Percentiles rank a stretch among this genome's conserved stretches.
phyloP scores from a whole-genome alignment of 1,140 invertebrate species.

The Epicauta chinensis region DNA sequence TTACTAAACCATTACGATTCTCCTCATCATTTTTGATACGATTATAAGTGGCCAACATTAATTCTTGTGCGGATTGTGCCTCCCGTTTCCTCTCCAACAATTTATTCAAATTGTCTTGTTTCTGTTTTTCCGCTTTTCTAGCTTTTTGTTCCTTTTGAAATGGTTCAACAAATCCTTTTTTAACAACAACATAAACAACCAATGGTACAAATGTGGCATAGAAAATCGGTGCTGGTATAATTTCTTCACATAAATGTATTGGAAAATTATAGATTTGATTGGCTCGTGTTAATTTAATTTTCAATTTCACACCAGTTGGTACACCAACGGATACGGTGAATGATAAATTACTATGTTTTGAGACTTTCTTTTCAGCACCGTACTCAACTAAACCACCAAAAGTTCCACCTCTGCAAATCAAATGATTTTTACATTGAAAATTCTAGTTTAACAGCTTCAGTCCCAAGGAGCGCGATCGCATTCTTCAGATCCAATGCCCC shows the following conservation, averaged over 20 bases:
- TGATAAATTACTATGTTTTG: slow-evolving; percentile 80
- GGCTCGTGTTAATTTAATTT: slow-evolving; percentile 78
- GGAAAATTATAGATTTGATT: slow-evolving; percentile 86
- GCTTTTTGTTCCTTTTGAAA: slow-evolving; percentile 70
- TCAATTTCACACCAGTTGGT: slow-evolving; percentile 80
- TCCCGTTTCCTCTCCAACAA: slow-evolving; percentile 74
- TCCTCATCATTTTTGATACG: slow-evolving; percentile 72
- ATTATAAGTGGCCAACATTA: slow-evolving; percentile 81
- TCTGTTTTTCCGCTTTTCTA: slow-evolving; percentile 66
- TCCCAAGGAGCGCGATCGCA: too few relatives aligned
- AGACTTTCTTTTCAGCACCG: slow-evolving; percentile 87
- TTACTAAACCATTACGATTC: slow-evolving; percentile 73
- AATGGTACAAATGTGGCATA: slow-evolving; percentile 87
- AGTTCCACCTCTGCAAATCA: slow-evolving; percentile 65
- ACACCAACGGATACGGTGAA: slow-evolving; percentile 78
- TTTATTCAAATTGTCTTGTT: slow-evolving; percentile 65
- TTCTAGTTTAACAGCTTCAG: too few relatives aligned
- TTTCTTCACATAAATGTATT: slow-evolving; percentile 84
- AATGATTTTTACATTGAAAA: too few relatives aligned
- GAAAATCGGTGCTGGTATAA: slow-evolving; percentile 82
- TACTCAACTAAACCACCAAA: slow-evolving; percentile 84
- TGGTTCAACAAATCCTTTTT: slow-evolving; percentile 82
- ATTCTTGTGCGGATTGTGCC: slow-evolving; percentile 74
- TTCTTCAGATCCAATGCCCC: too few relatives aligned
- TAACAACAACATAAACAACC: slow-evolving; percentile 70